Evolutionary conservation across 1,140 invertebrate species (phyloP).

Genomic region (Temnothorax longispinosus): DNA sequence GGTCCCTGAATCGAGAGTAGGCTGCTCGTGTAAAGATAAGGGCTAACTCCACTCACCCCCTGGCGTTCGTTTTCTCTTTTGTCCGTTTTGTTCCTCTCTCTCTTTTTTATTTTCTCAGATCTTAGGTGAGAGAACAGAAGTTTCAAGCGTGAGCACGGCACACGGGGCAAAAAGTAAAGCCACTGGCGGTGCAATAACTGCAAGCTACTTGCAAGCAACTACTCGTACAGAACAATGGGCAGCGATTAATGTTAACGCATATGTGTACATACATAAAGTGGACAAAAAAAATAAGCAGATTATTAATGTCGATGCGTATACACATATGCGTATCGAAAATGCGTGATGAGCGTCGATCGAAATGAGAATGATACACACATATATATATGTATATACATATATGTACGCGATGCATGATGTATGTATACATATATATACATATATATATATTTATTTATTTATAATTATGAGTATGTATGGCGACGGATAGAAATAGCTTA

Average conservation of each 20-base stretch:
- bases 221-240: constrained; percentile 67
- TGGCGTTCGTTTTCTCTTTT: constrained; percentile 32
- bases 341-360: constrained; percentile 54
- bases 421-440: constrained; percentile 67
- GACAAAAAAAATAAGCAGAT: constrained; percentile 33
- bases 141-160: constrained; percentile 67
- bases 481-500: constrained; percentile 84
- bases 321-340: constrained; percentile 40
- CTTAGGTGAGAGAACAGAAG: constrained; percentile 30
- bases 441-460: constrained; percentile 69
- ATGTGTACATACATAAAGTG: constrained; percentile 14
- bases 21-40: constrained; percentile 9
- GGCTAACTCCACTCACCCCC: constrained; percentile 17
- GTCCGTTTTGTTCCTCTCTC: constrained; percentile 32
- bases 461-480: constrained; percentile 75
- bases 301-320: constrained; percentile 46
- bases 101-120: constrained; percentile 21
- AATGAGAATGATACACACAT: constrained; percentile 45
- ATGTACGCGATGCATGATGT: constrained; percentile 56
- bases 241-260: constrained; percentile 64
- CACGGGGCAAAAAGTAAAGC: constrained; percentile 67
- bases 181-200: constrained; percentile 68
- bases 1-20: constrained; percentile 36
- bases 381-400: constrained; percentile 41
- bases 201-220: constrained; percentile 74